A percentile compares a stretch with the other conserved stretches of the same genome.
phyloP scores from a whole-genome alignment of 2,797 vertebrate genomes.

The Chelon auratus region DNA sequence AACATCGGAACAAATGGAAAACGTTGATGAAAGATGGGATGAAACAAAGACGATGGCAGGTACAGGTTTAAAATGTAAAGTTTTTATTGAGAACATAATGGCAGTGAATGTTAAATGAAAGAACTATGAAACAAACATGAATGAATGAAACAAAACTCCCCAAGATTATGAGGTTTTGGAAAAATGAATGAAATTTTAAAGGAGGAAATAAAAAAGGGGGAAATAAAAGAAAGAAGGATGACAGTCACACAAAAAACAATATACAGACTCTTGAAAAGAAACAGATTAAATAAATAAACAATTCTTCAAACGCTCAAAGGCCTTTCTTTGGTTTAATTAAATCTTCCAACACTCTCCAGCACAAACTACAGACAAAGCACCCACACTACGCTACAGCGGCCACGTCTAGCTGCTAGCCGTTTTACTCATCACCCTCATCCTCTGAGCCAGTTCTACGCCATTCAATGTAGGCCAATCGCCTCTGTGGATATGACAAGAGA shows the following conservation, averaged over 20 bases:
- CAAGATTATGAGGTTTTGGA: neutral
- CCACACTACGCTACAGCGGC: constrained; percentile 41
- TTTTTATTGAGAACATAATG: constrained; percentile 73
- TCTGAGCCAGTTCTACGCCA: constrained; percentile 86
- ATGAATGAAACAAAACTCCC: neutral
- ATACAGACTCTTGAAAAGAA: neutral
- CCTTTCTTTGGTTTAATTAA: constrained; percentile 22
- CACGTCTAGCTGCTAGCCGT: constrained; percentile 77
- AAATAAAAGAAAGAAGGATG: neutral
- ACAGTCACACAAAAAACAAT: neutral
- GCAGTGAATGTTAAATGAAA: constrained; percentile 40
- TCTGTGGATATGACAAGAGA: constrained; percentile 92
- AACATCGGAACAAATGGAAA: constrained; percentile 1
- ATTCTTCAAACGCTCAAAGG: neutral
- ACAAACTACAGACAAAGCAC: constrained; percentile 29
- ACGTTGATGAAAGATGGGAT: constrained; percentile 26
- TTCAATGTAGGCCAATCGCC: constrained; percentile 87
- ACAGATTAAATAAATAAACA: neutral
- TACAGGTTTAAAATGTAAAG: constrained; percentile 35
- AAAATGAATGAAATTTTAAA: constrained; percentile 7
- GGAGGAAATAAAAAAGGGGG: neutral
- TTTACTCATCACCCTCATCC: constrained; percentile 88
- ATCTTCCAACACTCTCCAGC: constrained; percentile 12
- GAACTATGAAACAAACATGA: constrained; percentile 25
- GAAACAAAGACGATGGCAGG: constrained; percentile 56